Conservation (phyloP, 2,113 vertebrate genomes). For the Penelope pileata region DNA sequence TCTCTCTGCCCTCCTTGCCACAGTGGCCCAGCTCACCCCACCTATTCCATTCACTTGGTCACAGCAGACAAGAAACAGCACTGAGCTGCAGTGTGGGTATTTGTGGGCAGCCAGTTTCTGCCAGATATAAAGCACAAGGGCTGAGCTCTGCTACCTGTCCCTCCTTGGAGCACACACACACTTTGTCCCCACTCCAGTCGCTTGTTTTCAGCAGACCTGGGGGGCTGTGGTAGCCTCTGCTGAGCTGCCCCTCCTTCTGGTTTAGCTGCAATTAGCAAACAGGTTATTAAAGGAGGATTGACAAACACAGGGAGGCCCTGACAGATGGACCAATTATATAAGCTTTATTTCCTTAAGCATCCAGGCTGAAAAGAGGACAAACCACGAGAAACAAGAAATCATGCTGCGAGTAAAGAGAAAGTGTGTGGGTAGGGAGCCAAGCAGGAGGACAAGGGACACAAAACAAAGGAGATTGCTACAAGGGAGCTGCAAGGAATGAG, state of each 20-base stretch:
- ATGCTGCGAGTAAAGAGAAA: neutral
- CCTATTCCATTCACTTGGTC: neutral
- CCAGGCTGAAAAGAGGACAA: constrained; percentile 26
- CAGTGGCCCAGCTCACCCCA: neutral
- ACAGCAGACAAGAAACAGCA: neutral
- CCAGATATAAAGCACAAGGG: neutral
- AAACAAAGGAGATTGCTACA: neutral
- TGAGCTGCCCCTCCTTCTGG: neutral
- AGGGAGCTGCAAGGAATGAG: neutral
- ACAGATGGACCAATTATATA: constrained; percentile 48
- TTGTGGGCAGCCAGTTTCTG: neutral
- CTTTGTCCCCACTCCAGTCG: neutral
- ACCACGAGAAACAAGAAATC: neutral
- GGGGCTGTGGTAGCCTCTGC: neutral
- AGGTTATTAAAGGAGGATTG: neutral
- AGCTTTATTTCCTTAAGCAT: constrained; percentile 17
- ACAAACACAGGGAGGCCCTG: neutral
- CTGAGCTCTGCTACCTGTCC: neutral
- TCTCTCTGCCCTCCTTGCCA: neutral
- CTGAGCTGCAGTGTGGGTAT: neutral
- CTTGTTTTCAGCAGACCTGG: neutral
- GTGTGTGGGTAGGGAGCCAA: neutral
- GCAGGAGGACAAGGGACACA: neutral
- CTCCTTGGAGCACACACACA: neutral
- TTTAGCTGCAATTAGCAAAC: constrained; percentile 13